Evolutionary conservation across 2,113 vertebrate species (phyloP).

Genomic region (Dicerorhinus sumatrensis): DNA sequence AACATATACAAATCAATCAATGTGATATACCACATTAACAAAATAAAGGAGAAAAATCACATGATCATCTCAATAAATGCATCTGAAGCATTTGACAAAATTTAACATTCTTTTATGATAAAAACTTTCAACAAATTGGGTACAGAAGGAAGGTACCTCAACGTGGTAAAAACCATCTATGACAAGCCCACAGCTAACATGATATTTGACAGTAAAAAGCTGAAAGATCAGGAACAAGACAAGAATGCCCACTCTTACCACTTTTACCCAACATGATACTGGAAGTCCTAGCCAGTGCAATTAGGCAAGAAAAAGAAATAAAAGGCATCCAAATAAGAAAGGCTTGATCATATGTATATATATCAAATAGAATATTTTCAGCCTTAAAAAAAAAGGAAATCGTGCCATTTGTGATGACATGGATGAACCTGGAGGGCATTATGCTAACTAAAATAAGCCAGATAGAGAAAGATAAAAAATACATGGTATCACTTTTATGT

Average conservation of each 20-base stretch:
- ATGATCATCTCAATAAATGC: neutral
- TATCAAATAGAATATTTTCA: neutral
- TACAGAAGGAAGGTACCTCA: neutral
- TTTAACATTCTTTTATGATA: neutral
- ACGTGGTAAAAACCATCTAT: neutral
- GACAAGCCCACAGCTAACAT: neutral
- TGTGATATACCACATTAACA: neutral
- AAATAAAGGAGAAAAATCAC: neutral
- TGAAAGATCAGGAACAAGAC: neutral
- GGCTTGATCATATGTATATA: neutral
- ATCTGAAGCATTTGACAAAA: neutral
- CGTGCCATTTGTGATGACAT: neutral
- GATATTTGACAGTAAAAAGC: neutral
- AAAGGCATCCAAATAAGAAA: neutral
- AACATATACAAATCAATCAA: neutral
- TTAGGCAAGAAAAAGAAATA: neutral
- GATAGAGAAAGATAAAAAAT: neutral
- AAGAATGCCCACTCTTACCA: neutral
- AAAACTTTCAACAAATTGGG: neutral
- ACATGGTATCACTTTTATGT: neutral
- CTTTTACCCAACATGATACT: neutral
- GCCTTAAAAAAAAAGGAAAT: neutral
- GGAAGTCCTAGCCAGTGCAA: neutral
- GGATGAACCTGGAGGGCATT: neutral
- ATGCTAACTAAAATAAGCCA: neutral